Conservation (phyloP, 2,888 invertebrate species). For the Thelaira solivaga region DNA sequence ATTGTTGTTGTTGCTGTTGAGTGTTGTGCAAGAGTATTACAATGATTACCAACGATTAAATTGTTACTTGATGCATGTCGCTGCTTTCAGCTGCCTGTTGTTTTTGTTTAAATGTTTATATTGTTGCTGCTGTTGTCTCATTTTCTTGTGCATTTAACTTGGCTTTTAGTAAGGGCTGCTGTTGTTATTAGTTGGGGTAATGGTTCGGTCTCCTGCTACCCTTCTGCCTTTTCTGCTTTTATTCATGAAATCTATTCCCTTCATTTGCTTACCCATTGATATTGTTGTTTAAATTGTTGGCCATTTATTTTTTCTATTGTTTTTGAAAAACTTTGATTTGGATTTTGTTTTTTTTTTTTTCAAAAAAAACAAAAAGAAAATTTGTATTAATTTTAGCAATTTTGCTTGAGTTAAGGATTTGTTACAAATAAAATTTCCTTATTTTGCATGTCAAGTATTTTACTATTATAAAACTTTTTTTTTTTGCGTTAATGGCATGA, state of each 20-base stretch:
- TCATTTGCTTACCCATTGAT: constrained; percentile 11
- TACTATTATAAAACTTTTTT: constrained; percentile 38
- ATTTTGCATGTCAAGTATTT: constrained; percentile 59
- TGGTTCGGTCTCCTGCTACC: no score
- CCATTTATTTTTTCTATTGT: constrained; percentile 1
- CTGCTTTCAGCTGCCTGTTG: not conserved
- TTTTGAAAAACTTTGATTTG: constrained; percentile 2
- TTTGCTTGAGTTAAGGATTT: constrained; percentile 29
- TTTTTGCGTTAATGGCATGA: constrained; percentile 28
- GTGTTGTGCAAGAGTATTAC: constrained; percentile 5
- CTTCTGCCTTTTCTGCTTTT: no score
- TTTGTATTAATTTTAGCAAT: constrained; percentile 50
- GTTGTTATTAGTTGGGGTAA: not conserved
- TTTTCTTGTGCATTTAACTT: constrained; percentile 40
- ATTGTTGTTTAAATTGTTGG: constrained; percentile 45
- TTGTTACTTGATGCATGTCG: constrained; percentile 58
- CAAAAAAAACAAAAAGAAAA: no score
- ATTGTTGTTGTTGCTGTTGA: no score
- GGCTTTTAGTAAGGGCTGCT: not conserved
- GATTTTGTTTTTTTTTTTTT: constrained; percentile 18
- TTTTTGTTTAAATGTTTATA: not conserved
- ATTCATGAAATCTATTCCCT: constrained; percentile 5
- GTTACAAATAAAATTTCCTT: constrained; percentile 30
- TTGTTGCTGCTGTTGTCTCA: not conserved
- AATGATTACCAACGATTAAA: constrained; percentile 59